Evolutionary conservation across 2,797 vertebrate genomes (phyloP).

Genomic region (Bradypodion ventrale): DNA sequence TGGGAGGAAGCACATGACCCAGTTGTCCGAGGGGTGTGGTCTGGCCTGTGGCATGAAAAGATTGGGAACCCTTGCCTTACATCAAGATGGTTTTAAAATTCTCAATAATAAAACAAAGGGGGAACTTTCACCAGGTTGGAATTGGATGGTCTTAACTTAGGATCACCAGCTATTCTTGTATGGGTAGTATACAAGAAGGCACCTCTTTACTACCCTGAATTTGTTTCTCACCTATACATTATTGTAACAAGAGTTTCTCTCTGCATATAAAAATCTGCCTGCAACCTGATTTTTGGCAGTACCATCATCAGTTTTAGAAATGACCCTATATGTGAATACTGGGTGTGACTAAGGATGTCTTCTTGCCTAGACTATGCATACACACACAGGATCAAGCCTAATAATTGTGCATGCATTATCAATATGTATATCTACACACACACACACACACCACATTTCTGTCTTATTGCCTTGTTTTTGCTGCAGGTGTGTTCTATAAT

Average conservation of each 20-base stretch:
- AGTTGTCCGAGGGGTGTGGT: too few species aligned
- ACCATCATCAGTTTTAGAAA: not conserved
- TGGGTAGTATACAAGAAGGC: not conserved
- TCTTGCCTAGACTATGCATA: too few species aligned
- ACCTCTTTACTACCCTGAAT: not conserved
- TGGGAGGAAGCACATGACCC: too few species aligned
- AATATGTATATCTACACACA: too few species aligned
- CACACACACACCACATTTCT: not conserved
- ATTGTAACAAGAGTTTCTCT: not conserved
- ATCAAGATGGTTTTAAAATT: too few species aligned
- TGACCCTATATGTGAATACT: not conserved
- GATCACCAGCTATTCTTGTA: too few species aligned
- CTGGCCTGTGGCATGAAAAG: too few species aligned
- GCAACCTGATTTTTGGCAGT: not conserved
- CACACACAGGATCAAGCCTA: not conserved
- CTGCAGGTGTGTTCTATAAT: slow-evolving; percentile 61
- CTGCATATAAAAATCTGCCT: not conserved
- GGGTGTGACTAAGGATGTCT: too few species aligned
- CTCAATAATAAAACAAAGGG: too few species aligned
- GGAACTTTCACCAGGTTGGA: not conserved
- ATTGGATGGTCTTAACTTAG: not conserved
- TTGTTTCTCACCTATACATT: not conserved
- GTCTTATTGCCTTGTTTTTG: not conserved
- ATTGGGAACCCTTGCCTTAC: too few species aligned
- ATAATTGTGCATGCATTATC: too few species aligned